Base-by-base conservation (phyloP, 2,113 vertebrate genomes). In the Sula dactylatra region DNA sequence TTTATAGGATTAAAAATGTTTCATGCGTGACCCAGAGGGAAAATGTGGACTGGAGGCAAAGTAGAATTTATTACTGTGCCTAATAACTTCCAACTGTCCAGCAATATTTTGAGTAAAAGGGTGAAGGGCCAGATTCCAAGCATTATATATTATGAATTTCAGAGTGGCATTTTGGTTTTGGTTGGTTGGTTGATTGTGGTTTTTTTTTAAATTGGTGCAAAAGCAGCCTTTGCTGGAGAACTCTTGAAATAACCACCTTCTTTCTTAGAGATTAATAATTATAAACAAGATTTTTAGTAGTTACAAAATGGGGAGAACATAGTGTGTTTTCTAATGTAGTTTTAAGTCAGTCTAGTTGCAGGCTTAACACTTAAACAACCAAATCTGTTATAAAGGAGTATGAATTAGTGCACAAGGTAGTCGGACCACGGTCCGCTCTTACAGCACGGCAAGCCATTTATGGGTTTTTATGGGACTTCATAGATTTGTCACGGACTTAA, bases 1-100 rank as follows among this genome's bases (percentile, higher is more conserved):
- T 96, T 93, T 79, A 92, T 93, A 77, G 87, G 73, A 97, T 97
- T 97, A 96, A 97, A 98, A 97, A 87, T 19, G 27, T 88, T 88
- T 90, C 66, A 7, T 40, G 56, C 73, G 47, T 44, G 81, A 88
- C 95, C 84, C 84, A 22, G 64, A 86, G 84, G 93, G 96, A 86
- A 91, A 96, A 82, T 27, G 36, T 62, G 86, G 91, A 55, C 91
- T 94, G 81, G 58, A 89, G 65, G 83, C 97, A 76, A 85, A 89
- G 26, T 16, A 59, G 29, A 87, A 91, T 94, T 92, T 40, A 93
- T 94, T 81, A 44, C 50, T 71, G 25, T 55, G 58, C 55, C 88
- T 97, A 88, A 61, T 76, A 95, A 94, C 90, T 91, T 92, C 49
- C 70, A 89, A 66, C 42, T 19, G 17, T 72, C 64, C 61, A 12